Percentiles rank a stretch among this genome's conserved stretches.
Conservation (phyloP, 2,113 vertebrate genomes). For the Tiliqua scincoides region DNA sequence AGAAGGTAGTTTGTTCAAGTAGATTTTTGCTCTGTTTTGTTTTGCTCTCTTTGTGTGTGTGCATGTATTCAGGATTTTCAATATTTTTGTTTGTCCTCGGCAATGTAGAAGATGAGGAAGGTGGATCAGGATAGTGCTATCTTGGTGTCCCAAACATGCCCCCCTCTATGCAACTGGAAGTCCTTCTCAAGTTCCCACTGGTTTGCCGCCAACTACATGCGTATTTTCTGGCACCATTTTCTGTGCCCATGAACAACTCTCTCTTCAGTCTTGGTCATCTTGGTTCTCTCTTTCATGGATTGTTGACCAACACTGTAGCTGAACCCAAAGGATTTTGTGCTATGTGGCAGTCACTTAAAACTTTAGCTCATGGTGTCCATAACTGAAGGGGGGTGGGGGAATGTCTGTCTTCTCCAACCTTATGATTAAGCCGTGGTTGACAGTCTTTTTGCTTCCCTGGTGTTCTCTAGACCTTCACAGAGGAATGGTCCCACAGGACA, state of each 20-base stretch:
- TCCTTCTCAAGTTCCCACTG: neutral
- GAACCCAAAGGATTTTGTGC: neutral
- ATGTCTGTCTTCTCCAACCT: too few relatives aligned
- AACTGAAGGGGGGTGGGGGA: too few relatives aligned
- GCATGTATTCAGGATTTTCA: neutral
- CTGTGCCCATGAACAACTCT: neutral
- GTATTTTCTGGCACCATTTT: neutral
- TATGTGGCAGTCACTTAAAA: neutral
- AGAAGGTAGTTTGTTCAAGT: too few relatives aligned
- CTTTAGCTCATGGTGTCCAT: too few relatives aligned
- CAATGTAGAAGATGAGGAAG: neutral
- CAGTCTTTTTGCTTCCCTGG: neutral
- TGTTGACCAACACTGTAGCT: neutral
- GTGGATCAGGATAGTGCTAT: neutral
- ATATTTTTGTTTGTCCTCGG: neutral
- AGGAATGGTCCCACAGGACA: neutral
- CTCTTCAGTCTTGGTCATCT: neutral
- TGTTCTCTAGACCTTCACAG: too few relatives aligned
- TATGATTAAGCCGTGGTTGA: too few relatives aligned
- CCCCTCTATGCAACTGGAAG: too few relatives aligned
- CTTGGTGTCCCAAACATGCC: neutral
- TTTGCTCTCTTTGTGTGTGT: neutral
- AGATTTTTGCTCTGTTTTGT: too few relatives aligned
- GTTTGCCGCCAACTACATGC: neutral
- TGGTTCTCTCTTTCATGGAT: neutral